Base-by-base conservation (phyloP, 2,888 invertebrate genomes). In the Myopa tessellatipennis region DNA sequence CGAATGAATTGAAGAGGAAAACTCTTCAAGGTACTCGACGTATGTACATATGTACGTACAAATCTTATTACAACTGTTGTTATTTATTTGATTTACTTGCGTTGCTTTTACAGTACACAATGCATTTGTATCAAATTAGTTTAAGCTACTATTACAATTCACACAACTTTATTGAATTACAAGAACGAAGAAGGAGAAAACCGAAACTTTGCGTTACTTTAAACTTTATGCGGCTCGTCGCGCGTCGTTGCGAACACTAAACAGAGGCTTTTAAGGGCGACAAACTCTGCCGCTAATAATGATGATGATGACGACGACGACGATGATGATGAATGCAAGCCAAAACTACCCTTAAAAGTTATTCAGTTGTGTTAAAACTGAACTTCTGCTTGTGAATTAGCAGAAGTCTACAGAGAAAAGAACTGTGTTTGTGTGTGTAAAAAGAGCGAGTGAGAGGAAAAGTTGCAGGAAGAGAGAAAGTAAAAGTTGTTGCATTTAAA, bases 261-360 rank as follows among this genome's bases (percentile, higher is more conserved):
- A 34, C 67, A 45, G 67, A 55, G 26, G 34, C n/a, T 65, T 74
- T 74, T 67, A 10, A 38, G 72, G 60, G 18, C 38, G 36, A 18
- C 38, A 34, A 72, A 61, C 60, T 60, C 4, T 34, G 36, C 26
- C 7, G 26, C 6, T 14, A 26, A 45, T 45, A 4, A 45, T 26
- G 38, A 55, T 36, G 71, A 34, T 45, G 45, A 45, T 26, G 38
- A 55, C 16, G 71, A 34, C 26, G 26, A 40, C 45, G 6, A 1
- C 45, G 45, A 45, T 45, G 45, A 45, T 45, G 45, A 16, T n/a
- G 55, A 1, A 8, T 45, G 36, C 12, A 40, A n/a, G 58, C 60
- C 18, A 71, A 79, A 79, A 77, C 79, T 63, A 79, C 79, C 79
- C 79, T 40, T 79, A 79, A 67, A 65, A 63, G 67, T 75, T 75